Conservation (phyloP, 2,888 invertebrate species). For the Meteorus cinctellus region DNA sequence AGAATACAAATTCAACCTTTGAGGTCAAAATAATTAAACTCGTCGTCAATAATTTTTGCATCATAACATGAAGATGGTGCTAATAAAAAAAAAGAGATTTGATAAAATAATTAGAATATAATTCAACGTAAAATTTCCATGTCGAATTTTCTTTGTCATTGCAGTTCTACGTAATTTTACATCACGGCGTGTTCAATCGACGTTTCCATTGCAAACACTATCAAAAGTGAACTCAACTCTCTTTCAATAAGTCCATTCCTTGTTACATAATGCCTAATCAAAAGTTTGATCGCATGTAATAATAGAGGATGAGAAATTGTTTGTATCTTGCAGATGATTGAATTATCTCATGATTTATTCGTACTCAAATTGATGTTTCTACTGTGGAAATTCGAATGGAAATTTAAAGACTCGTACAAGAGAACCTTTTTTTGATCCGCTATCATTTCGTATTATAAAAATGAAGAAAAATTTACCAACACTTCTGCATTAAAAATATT, state of each 20-base stretch:
- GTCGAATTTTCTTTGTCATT: slow-evolving; percentile 19
- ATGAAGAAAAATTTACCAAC: no score
- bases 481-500: no score
- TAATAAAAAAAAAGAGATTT: no score
- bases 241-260: neutral
- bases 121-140: slow-evolving; percentile 8
- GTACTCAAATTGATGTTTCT: no score
- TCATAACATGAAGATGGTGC: neutral
- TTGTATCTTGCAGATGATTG: no score
- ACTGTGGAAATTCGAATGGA: no score
- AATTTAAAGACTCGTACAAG: no score
- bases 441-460: no score
- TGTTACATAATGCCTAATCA: slow-evolving; percentile 11
- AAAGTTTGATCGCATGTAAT: no score
- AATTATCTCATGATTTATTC: no score
- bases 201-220: slow-evolving; percentile 47
- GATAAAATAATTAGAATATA: neutral
- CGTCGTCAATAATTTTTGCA: neutral
- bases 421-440: no score
- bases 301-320: no score
- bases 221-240: neutral
- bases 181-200: slow-evolving; percentile 51
- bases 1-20: neutral
- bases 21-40: neutral
- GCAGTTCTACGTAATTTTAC: slow-evolving; percentile 47